Evolutionary conservation across 92 coral and sea anemone species (phyloP).

Genomic region (Epizoanthus illoricatus): DNA sequence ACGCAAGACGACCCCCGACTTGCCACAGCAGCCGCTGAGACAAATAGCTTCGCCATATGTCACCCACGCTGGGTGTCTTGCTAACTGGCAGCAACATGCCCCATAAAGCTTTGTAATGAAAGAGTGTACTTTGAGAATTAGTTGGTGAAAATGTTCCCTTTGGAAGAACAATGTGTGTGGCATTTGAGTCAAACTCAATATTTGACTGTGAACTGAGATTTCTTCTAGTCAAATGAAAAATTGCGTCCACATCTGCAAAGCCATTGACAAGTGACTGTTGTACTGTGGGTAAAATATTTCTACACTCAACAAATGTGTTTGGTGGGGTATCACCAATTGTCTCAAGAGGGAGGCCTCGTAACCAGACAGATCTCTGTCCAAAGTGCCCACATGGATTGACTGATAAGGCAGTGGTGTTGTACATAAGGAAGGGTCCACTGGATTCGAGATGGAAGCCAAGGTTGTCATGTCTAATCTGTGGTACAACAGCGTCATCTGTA

Average conservation of each 20-base stretch:
- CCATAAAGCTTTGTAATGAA: conserved; percentile 35
- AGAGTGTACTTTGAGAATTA: conserved; percentile 17
- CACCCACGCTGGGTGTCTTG: conserved; percentile 10
- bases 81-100: conserved; percentile 38
- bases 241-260: conserved; percentile 16
- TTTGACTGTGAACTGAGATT: neutral
- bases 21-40: conserved; percentile 31
- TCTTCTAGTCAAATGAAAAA: conserved; percentile 17
- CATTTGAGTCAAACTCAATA: neutral
- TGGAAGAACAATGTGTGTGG: conserved; percentile 7
- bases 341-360: conserved; percentile 31
- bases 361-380: conserved; percentile 24
- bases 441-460: conserved; percentile 28
- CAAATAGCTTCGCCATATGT: conserved; percentile 34
- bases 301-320: neutral
- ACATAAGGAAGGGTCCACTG: neutral
- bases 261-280: conserved; percentile 35
- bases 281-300: neutral
- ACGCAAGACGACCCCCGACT: conserved; percentile 4
- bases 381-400: conserved; percentile 26
- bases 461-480: neutral
- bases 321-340: conserved; percentile 1
- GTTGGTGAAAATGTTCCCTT: conserved; percentile 33
- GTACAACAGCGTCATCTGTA: conserved; percentile 14
- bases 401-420: conserved; percentile 9